Conservation (phyloP, 2,797 vertebrate species). For the Diplodus sargus region DNA sequence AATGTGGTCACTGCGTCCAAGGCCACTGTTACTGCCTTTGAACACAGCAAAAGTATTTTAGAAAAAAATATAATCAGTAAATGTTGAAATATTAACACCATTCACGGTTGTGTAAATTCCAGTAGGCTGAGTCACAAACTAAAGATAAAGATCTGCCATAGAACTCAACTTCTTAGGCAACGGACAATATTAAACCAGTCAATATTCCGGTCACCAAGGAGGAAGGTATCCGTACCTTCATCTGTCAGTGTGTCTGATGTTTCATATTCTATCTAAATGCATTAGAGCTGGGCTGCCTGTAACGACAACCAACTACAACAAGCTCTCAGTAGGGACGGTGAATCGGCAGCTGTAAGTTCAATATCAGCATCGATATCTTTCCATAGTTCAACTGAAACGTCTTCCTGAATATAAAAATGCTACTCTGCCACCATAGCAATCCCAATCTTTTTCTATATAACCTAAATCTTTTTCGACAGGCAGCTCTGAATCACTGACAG, state of each 20-base stretch:
- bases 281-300: too few relatives aligned
- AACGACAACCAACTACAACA: too few relatives aligned
- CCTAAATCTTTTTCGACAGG: background rate
- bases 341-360: too few relatives aligned
- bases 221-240: background rate
- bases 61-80: background rate
- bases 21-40: background rate
- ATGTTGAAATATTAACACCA: background rate
- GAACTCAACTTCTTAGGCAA: background rate
- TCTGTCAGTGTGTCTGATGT: too few relatives aligned
- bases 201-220: slow-evolving; percentile 5
- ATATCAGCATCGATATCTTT: background rate
- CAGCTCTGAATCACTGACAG: background rate
- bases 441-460: background rate
- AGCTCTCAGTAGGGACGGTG: too few relatives aligned
- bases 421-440: background rate
- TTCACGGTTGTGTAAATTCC: too few relatives aligned
- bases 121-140: background rate
- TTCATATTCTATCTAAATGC: background rate
- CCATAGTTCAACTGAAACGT: background rate
- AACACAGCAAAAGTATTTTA: background rate
- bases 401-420: too few relatives aligned
- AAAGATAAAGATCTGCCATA: background rate
- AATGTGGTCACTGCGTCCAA: background rate
- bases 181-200: background rate